Conservation (phyloP, 2,888 invertebrate genomes). For the Lasioglossum calceatum region DNA sequence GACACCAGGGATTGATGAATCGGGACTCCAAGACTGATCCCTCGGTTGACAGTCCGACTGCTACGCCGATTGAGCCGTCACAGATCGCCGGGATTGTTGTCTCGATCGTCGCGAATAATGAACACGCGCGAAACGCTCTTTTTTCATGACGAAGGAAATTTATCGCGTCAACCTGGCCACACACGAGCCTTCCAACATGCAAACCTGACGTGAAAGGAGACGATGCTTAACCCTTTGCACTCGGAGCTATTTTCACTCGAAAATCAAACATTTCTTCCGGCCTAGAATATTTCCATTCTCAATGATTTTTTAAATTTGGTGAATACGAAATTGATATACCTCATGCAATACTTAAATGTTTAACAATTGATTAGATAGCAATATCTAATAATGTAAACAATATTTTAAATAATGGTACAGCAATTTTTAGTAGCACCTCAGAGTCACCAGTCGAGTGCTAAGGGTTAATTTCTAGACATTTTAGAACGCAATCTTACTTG, state of each 20-base stretch:
- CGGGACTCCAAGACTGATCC: slow-evolving; percentile 6
- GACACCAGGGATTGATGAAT: not conserved
- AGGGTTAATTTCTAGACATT: not conserved
- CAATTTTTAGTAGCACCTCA: too few relatives aligned
- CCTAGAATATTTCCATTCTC: too few relatives aligned
- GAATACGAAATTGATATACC: too few relatives aligned
- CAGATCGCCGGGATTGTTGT: not conserved
- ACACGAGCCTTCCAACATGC: not conserved
- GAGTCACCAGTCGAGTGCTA: too few relatives aligned
- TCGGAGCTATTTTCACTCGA: too few relatives aligned
- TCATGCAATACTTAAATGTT: too few relatives aligned
- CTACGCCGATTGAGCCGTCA: not conserved
- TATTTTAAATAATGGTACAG: too few relatives aligned
- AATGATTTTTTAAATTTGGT: too few relatives aligned
- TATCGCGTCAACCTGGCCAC: not conserved
- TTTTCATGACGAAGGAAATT: not conserved
- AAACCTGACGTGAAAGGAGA: not conserved
- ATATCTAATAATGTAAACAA: too few relatives aligned
- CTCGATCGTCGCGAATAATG: not conserved
- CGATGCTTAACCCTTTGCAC: not conserved
- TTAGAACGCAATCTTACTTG: not conserved
- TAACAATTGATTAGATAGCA: too few relatives aligned
- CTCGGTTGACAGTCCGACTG: slow-evolving; percentile 2
- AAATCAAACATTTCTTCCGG: too few relatives aligned
- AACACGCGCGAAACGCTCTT: not conserved